Conservation (phyloP, 2,113 vertebrate species). For the Sander vitreus region DNA sequence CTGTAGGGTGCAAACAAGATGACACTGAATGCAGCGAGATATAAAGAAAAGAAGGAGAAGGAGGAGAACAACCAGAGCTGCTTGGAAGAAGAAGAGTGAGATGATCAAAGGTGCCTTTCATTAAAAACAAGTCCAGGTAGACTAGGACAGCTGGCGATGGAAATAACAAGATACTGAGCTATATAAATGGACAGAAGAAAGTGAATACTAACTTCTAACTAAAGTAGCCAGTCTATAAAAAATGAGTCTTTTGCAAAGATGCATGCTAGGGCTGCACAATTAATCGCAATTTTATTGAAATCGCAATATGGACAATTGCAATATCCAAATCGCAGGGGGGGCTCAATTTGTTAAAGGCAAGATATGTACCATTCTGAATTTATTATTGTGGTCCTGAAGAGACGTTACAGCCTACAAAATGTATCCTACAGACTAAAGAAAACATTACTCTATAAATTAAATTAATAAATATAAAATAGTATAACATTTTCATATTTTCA, state of each 20-base stretch:
- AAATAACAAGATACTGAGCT: conserved; percentile 12
- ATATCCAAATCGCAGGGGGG: too few relatives aligned
- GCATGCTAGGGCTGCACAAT: too few relatives aligned
- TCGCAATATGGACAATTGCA: too few relatives aligned
- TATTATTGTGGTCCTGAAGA: too few relatives aligned
- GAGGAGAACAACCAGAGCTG: conserved; percentile 25
- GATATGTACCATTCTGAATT: too few relatives aligned
- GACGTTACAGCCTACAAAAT: too few relatives aligned
- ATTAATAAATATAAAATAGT: too few relatives aligned
- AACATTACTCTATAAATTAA: too few relatives aligned
- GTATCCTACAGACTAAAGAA: too few relatives aligned
- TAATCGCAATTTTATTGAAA: too few relatives aligned
- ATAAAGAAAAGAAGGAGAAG: conserved; percentile 16
- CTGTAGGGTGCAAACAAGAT: neutral
- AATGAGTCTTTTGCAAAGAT: neutral
- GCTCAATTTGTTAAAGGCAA: too few relatives aligned
- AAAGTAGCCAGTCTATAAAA: neutral
- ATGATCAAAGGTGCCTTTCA: conserved; percentile 38
- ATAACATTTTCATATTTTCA: too few relatives aligned
- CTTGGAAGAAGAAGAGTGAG: conserved; percentile 17
- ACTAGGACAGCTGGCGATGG: conserved; percentile 11
- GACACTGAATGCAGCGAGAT: neutral
- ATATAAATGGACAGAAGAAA: neutral
- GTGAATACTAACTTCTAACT: neutral
- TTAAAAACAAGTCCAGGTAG: conserved; percentile 9